These are phyloP conservation scores for Palythoa grandiflora DNA, from an alignment of 92 coral and sea anemone species.

Conservation along the genomic window DNA sequence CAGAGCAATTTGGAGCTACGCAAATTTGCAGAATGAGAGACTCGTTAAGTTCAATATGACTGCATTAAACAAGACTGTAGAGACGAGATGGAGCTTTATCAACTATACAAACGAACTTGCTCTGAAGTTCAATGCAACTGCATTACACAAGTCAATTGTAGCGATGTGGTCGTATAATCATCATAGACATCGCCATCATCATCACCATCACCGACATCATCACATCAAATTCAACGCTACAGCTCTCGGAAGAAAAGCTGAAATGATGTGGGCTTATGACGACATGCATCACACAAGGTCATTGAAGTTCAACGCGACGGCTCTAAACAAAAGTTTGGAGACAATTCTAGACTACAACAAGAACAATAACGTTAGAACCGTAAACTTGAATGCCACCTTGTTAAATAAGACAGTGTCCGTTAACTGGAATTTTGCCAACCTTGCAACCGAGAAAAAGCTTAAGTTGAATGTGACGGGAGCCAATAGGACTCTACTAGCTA, in stretches of 20 bases:
- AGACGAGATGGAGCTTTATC: conserved; percentile 67
- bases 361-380: conserved; percentile 51
- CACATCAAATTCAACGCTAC: conserved; percentile 71
- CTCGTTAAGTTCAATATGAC: conserved; percentile 72
- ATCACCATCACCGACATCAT: conserved; percentile 62
- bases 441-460: conserved; percentile 62
- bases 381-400: conserved; percentile 72
- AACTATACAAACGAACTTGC: conserved; percentile 67
- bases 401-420: conserved; percentile 68
- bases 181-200: conserved; percentile 65
- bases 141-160: conserved; percentile 70
- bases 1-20: conserved; percentile 73
- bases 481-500: conserved; percentile 70
- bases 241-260: conserved; percentile 71
- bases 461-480: conserved; percentile 69
- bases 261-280: conserved; percentile 63
- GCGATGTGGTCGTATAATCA: conserved; percentile 77
- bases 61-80: conserved; percentile 66
- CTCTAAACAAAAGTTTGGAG: conserved; percentile 68
- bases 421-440: conserved; percentile 72
- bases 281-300: conserved; percentile 57
- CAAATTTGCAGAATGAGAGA: conserved; percentile 61
- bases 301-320: conserved; percentile 78
- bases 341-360: conserved; percentile 64
- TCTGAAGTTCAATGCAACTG: conserved; percentile 80